Conservation (phyloP, 1,140 invertebrate genomes). For the Chionoecetes opilio region DNA sequence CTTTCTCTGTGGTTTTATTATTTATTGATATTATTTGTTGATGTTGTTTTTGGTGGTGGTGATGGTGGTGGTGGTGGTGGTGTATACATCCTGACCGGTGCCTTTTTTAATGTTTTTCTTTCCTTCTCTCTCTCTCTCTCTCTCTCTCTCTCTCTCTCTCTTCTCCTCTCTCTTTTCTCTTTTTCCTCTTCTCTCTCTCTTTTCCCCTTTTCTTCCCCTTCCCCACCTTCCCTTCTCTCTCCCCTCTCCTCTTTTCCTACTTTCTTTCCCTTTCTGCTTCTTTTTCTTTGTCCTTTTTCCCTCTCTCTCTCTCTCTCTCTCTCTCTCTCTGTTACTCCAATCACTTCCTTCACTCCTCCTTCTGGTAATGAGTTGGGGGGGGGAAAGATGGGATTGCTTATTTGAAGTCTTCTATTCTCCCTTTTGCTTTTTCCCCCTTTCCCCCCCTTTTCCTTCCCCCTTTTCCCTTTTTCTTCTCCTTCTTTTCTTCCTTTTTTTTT, state of each 20-base stretch:
- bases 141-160: conserved; percentile 27
- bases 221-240: neutral
- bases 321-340: too few species aligned
- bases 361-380: too few species aligned
- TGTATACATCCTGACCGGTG: too few species aligned
- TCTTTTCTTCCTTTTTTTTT: neutral
- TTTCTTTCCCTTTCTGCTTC: neutral
- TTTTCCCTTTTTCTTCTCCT: neutral
- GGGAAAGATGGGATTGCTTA: too few species aligned
- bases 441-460: neutral
- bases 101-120: too few species aligned
- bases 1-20: too few species aligned
- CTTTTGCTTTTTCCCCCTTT: too few species aligned
- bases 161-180: neutral
- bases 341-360: too few species aligned
- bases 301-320: too few species aligned
- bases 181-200: neutral
- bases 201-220: neutral
- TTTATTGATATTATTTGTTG: neutral
- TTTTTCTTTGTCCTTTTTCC: neutral
- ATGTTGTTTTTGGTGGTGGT: neutral
- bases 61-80: too few species aligned
- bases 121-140: neutral
- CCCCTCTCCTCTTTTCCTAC: neutral
- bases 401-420: too few species aligned